phyloP scores from a whole-genome alignment of 2,797 vertebrate genomes.

The Ceryle rudis region DNA sequence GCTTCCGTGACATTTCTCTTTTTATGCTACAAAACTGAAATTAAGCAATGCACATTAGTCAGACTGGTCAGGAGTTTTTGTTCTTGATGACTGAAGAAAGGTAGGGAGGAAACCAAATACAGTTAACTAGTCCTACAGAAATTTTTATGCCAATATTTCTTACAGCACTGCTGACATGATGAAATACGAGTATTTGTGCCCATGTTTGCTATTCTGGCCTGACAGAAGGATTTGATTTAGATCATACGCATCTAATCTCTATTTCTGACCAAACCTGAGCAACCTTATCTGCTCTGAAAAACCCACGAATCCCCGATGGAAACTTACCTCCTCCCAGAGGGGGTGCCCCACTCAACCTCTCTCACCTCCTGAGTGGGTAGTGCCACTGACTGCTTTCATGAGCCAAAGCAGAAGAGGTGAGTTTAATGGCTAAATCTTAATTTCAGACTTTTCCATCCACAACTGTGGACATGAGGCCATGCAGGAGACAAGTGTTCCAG shows the following conservation, averaged over 20 bases:
- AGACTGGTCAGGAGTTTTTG: background rate
- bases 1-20: background rate
- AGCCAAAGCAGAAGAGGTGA: background rate
- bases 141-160: background rate
- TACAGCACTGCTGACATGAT: background rate
- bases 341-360: background rate
- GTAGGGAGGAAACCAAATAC: background rate
- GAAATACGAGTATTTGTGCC: background rate
- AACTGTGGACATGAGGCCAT: accelerated
- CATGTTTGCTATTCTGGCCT: background rate
- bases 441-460: background rate
- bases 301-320: accelerated
- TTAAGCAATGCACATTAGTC: background rate
- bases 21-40: background rate
- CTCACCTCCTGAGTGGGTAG: background rate
- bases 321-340: background rate
- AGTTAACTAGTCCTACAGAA: background rate
- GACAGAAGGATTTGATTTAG: background rate
- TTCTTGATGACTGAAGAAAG: background rate
- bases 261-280: background rate
- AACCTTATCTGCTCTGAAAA: background rate
- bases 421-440: background rate
- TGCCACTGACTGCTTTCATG: too few relatives aligned
- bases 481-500: accelerated
- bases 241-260: background rate